Evolutionary conservation across 2,113 vertebrate species (phyloP).

Genomic region (Todiramphus saurophagus): DNA sequence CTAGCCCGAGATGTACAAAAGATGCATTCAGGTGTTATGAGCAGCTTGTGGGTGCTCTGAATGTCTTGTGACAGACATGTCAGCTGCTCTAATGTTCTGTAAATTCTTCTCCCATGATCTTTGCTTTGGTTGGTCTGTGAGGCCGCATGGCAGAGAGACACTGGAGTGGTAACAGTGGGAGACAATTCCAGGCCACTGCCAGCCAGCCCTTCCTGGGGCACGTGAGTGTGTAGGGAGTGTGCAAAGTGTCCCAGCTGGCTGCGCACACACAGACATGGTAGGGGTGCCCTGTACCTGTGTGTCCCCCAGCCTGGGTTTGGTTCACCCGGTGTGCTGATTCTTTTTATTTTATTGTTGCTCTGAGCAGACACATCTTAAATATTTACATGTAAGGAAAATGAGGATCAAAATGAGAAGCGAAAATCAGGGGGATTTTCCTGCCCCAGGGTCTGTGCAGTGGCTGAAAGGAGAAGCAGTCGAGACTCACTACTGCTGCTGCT

Average conservation of each 20-base stretch:
- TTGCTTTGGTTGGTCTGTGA: neutral
- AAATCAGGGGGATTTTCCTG: neutral
- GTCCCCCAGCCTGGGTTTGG: rapidly evolving
- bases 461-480: neutral
- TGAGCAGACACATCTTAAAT: rapidly evolving
- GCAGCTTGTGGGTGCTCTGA: neutral
- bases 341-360: neutral
- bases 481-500: neutral
- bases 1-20: neutral
- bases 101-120: neutral
- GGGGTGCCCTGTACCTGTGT: too few relatives aligned
- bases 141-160: neutral
- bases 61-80: neutral
- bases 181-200: neutral
- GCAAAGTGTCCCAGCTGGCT: neutral
- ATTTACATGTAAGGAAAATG: neutral
- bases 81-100: neutral
- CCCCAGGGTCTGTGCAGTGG: neutral
- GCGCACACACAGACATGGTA: neutral
- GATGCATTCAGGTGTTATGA: neutral
- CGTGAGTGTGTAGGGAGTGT: neutral
- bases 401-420: neutral
- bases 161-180: neutral
- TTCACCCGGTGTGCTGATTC: rapidly evolving
- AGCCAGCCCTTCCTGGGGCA: neutral